These are phyloP conservation scores for Selene dorsalis DNA, from an alignment of 2,797 vertebrate genomes.

Conservation along the genomic window DNA sequence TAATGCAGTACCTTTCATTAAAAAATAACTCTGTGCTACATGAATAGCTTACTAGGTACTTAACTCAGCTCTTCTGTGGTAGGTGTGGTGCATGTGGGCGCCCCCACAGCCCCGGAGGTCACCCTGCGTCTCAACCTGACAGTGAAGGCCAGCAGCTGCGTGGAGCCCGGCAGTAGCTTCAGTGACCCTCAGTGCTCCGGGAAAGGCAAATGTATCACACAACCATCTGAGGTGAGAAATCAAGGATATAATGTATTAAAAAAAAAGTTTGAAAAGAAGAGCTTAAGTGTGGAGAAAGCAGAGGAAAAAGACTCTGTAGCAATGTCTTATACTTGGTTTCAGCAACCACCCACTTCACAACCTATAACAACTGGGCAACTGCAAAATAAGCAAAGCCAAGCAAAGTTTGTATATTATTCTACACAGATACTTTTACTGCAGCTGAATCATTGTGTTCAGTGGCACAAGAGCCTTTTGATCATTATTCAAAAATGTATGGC, in stretches of 20 bases:
- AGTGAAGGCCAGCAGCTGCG: slow-evolving; percentile 92
- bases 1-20: neutral
- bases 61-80: slow-evolving; percentile 7
- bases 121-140: slow-evolving; percentile 91
- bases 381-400: slow-evolving; percentile 8
- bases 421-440: slow-evolving; percentile 9
- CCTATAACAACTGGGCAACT: neutral
- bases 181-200: slow-evolving; percentile 90
- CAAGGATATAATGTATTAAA: neutral
- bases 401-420: neutral
- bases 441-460: neutral
- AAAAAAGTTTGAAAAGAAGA: neutral
- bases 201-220: slow-evolving; percentile 92
- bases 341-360: neutral
- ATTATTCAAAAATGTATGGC: slow-evolving; percentile 14
- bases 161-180: slow-evolving; percentile 84
- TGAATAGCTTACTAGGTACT: neutral
- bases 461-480: slow-evolving; percentile 5
- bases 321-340: neutral
- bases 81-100: slow-evolving; percentile 84
- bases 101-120: slow-evolving; percentile 85
- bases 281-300: neutral
- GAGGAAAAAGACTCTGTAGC: neutral
- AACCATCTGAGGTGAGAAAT: slow-evolving; percentile 88
- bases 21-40: neutral